Percentiles rank a stretch among this genome's conserved stretches.
These are phyloP conservation scores for Notothenia coriiceps DNA, from an alignment of 2,113 vertebrate genomes.

Conservation along the genomic window DNA sequence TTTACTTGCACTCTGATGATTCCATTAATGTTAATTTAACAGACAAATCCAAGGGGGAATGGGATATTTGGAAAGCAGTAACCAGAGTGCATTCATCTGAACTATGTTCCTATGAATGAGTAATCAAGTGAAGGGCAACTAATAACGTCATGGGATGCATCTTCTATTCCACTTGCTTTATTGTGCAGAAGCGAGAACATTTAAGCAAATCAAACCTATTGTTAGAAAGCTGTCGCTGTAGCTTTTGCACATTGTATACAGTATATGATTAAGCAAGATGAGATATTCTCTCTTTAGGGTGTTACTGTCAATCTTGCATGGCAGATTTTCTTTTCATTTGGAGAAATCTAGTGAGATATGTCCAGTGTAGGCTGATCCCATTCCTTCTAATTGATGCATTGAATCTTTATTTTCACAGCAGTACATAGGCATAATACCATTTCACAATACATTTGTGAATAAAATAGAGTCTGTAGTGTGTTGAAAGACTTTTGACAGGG, in stretches of 20 bases:
- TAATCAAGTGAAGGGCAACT: slow-evolving; percentile 46
- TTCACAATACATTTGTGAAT: background rate
- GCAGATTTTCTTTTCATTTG: background rate
- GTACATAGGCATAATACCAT: background rate
- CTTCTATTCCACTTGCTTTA: background rate
- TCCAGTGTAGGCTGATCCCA: background rate
- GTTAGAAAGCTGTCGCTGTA: slow-evolving; percentile 1
- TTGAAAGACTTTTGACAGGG: background rate
- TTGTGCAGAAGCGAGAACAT: background rate
- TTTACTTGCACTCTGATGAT: slow-evolving; percentile 65
- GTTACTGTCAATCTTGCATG: background rate
- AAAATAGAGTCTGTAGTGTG: background rate
- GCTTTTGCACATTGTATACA: background rate
- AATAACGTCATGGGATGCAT: slow-evolving; percentile 16
- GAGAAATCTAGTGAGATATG: background rate
- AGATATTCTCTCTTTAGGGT: no score
- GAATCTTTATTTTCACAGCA: background rate
- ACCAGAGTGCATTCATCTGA: slow-evolving; percentile 42
- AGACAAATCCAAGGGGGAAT: slow-evolving; percentile 51
- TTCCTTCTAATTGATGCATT: background rate
- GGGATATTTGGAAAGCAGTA: slow-evolving; percentile 52
- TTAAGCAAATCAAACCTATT: slow-evolving; percentile 2
- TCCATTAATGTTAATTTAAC: slow-evolving; percentile 60
- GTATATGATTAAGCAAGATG: background rate
- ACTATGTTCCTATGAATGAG: slow-evolving; percentile 58